Evolutionary conservation across 92 coral and sea anemone genomes (phyloP), one percentile per base, ranked within the genome.

Genomic region (Porites rus): DNA sequence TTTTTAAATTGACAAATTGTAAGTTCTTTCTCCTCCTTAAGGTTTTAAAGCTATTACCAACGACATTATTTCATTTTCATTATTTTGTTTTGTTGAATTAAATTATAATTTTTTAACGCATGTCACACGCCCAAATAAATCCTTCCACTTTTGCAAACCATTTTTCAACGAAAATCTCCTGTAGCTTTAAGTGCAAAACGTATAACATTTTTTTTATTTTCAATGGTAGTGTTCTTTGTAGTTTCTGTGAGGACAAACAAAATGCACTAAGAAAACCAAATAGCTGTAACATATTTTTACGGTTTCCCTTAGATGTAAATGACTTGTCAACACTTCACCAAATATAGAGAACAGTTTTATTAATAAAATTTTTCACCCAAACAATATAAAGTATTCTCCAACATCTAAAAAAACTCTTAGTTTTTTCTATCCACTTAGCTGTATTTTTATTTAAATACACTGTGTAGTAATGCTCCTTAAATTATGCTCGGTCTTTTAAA

Each of bases 321-420:
- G 16, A 25, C 69, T 62, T 72, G 80, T 76, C 80, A 28, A 46
- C 73, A 46, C 76, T 62, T 83, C 31, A 62, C 64, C 87, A 83
- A 83, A 73, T 80, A 64, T 24, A 16, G 64, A 31, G 64, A 31
- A 46, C 50, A 83, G 62, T 62, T 18, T 59, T 50, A 51, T 21
- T 82, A 74, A 61, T 83, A 62, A 83, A 83, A 59, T 61, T 74
- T 83, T 56, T 63, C 72, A 14, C 61, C 10, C 56, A 25, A 59
- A 63, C 24, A 70, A 31, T 59, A n/a, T 70, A 70, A 70, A 70
- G 46, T 58, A n/a, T 20, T 25, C 86, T 24, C 22, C 53, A 68
- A 81, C 38, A 71, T 59, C 19, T 10, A 28, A 7, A 72, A 20
- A 43, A 22, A 14, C 11, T 7, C 17, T 16, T 81, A 51, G 22